Evolutionary conservation across 2,888 invertebrate genomes (phyloP).

Genomic region (Ophraella communa): DNA sequence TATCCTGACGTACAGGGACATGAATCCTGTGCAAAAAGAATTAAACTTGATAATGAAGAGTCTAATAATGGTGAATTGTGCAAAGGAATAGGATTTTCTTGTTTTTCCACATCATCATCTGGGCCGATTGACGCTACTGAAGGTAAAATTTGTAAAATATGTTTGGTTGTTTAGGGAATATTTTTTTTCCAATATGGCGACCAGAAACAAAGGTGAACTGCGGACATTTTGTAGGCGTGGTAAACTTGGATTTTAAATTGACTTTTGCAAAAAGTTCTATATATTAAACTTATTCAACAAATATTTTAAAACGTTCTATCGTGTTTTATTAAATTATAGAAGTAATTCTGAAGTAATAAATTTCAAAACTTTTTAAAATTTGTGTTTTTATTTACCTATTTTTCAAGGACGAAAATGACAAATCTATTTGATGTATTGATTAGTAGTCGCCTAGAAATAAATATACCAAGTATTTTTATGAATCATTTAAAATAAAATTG

Average conservation of each 20-base stretch:
- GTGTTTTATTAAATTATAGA: constrained; percentile 26
- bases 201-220: constrained; percentile 53
- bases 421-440: no score
- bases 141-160: constrained; percentile 61
- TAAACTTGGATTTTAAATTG: constrained; percentile 41
- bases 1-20: constrained; percentile 58
- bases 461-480: constrained; percentile 7
- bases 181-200: constrained; percentile 59
- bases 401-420: constrained; percentile 41
- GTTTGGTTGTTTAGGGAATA: constrained; percentile 57
- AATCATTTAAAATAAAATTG: constrained; percentile 3
- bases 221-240: constrained; percentile 62
- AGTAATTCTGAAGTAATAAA: constrained; percentile 30
- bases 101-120: constrained; percentile 52
- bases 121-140: constrained; percentile 55
- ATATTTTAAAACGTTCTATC: constrained; percentile 22
- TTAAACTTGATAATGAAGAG: constrained; percentile 56
- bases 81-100: constrained; percentile 53
- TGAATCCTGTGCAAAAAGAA: constrained; percentile 59
- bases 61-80: constrained; percentile 56
- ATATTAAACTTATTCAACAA: constrained; percentile 18
- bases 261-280: constrained; percentile 35
- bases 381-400: constrained; percentile 49
- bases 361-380: constrained; percentile 31
- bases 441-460: constrained; percentile 17